Conservation (phyloP, 2,888 invertebrate species). For the Limnephilus auricula region DNA sequence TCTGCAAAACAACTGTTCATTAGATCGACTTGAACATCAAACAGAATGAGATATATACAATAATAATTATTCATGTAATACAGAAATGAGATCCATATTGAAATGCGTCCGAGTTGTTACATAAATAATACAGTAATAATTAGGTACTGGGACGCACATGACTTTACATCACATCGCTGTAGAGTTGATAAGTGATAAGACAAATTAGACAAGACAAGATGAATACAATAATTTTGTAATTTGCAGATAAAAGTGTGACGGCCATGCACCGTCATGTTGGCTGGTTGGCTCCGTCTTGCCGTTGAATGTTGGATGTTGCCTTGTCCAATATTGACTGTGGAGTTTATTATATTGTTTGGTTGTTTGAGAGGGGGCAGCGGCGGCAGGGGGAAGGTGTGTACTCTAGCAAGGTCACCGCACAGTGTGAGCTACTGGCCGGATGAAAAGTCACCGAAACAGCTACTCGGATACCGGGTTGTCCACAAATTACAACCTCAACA, state of each 20-base stretch:
- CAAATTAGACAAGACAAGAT: not conserved
- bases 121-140: too few species aligned
- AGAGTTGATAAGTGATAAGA: not conserved
- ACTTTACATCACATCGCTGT: not conserved
- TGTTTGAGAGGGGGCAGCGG: not conserved
- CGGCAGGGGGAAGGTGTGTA: slow-evolving; percentile 21
- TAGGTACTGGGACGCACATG: not conserved
- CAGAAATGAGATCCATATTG: not conserved
- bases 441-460: slow-evolving; percentile 12
- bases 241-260: slow-evolving; percentile 16
- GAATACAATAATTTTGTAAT: not conserved
- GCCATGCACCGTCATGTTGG: not conserved
- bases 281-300: not conserved
- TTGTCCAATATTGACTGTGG: slow-evolving; percentile 43
- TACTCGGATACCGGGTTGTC: slow-evolving; percentile 13
- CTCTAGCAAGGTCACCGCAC: slow-evolving; percentile 30
- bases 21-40: too few species aligned
- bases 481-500: not conserved
- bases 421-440: slow-evolving; percentile 9
- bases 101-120: too few species aligned
- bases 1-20: too few species aligned
- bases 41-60: not conserved
- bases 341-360: not conserved
- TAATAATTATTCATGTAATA: not conserved
- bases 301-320: slow-evolving; percentile 18